Percentiles rank a stretch among this genome's conserved stretches.
phyloP scores from a whole-genome alignment of 2,113 vertebrate species.

The Periophthalmus modestus region DNA sequence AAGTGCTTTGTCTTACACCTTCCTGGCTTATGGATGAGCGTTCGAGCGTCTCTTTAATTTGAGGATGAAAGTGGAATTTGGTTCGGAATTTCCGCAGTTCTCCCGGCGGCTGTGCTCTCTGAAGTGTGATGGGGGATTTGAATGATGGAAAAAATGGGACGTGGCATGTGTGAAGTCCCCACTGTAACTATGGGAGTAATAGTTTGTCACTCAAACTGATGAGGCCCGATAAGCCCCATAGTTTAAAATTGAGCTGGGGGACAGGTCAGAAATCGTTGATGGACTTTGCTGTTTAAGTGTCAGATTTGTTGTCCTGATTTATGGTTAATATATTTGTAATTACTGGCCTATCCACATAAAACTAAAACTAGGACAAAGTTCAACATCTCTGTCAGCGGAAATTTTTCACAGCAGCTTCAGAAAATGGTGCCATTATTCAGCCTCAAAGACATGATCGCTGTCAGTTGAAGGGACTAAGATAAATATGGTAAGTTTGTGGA shows the following conservation, averaged over 20 bases:
- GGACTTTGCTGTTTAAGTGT: too few species aligned
- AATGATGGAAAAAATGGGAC: conserved; percentile 9
- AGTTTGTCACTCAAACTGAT: neutral
- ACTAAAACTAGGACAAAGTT: too few species aligned
- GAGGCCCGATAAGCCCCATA: neutral
- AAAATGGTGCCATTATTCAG: too few species aligned
- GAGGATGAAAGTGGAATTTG: conserved; percentile 28
- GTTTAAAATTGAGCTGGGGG: neutral
- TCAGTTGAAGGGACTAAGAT: too few species aligned
- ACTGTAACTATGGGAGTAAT: neutral
- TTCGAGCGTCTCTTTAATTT: conserved; percentile 37
- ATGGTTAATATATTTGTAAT: too few species aligned
- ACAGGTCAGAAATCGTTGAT: too few species aligned
- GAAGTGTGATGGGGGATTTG: conserved; percentile 1
- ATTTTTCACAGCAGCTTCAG: too few species aligned
- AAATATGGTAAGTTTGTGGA: too few species aligned
- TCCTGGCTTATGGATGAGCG: conserved; percentile 26
- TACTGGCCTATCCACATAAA: too few species aligned
- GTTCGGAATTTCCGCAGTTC: conserved; percentile 21
- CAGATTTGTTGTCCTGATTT: too few species aligned
- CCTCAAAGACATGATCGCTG: too few species aligned
- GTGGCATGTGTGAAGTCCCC: neutral
- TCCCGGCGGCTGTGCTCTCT: neutral
- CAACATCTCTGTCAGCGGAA: too few species aligned
- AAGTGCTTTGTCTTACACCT: conserved; percentile 33